A percentile compares a stretch with the other conserved stretches of the same genome.
phyloP scores from a whole-genome alignment of 2,113 vertebrate genomes.

The Gambusia affinis region DNA sequence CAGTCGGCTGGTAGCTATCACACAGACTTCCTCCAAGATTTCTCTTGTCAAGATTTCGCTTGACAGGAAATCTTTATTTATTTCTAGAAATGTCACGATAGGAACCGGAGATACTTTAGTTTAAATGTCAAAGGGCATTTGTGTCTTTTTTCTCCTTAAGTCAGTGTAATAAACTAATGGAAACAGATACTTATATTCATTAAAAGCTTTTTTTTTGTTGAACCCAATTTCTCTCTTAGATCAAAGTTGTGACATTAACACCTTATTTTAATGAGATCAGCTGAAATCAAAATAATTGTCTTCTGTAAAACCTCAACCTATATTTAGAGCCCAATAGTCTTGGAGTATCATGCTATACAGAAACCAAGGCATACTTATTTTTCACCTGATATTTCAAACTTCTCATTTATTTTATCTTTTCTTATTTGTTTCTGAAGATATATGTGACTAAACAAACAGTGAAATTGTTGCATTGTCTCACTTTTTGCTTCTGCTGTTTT shows the following conservation, averaged over 20 bases:
- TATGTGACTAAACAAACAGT: too few species aligned
- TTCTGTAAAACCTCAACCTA: background rate
- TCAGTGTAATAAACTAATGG: background rate
- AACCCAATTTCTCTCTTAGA: background rate
- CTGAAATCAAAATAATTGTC: slow-evolving; percentile 7
- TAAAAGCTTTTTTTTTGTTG: background rate
- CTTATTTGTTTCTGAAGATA: too few species aligned
- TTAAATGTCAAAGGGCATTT: background rate
- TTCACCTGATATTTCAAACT: too few species aligned
- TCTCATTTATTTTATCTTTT: too few species aligned
- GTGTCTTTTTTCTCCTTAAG: background rate
- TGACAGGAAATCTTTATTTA: slow-evolving; percentile 23
- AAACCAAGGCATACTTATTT: too few species aligned
- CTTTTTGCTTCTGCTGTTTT: too few species aligned
- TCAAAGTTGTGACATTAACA: background rate
- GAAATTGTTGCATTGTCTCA: too few species aligned
- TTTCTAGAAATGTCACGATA: background rate
- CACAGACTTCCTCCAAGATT: background rate
- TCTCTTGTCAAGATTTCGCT: too few species aligned
- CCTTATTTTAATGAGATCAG: background rate
- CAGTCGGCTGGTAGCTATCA: background rate
- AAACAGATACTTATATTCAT: background rate
- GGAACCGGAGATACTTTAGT: background rate
- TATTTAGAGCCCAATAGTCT: background rate
- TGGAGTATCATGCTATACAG: too few species aligned